Base-by-base conservation (phyloP, 2,888 invertebrate species). In the Tipula lateralis region DNA sequence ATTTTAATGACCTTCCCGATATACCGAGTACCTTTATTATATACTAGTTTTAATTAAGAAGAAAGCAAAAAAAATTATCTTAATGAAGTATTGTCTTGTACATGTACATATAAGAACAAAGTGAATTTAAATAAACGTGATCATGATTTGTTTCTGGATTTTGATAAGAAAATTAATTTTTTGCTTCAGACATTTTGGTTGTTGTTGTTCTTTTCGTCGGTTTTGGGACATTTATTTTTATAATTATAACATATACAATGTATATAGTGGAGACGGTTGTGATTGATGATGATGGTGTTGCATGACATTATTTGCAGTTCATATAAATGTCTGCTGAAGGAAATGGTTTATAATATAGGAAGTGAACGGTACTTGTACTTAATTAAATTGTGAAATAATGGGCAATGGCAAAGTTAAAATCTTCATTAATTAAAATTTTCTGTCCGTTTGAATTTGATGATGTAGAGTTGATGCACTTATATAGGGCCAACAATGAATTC, bases 91-190 rank as follows among this genome's bases (percentile, higher is more conserved):
- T 66, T 66, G 66, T 66, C 24, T 50, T 19, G 66, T 44, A 16
- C 66, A 1, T 39, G 39, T 13, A 13, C 39, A n/a, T n/a, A n/a
- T 32, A 44, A 66, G 24, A 66, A 66, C 66, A 19, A 24, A 66
- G 66, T 66, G 66, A 66, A 66, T 66, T 66, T 66, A 66, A 66
- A 66, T 66, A 66, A 66, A 66, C 66, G 66, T 66, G 66, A 66
- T 66, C 66, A 66, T 66, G 66, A 66, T 66, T 66, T 66, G 66
- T 66, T 66, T 24, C 66, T 24, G 16, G 19, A 66, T 66, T 19
- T 24, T 66, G 66, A 66, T 66, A 66, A 66, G 66, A 24, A 66
- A 66, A 66, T 66, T 66, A 66, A 66, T 66, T 66, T 36, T 66
- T 66, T 66, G 66, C 9, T 66, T 66, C 19, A 66, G 66, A 66